phyloP scores from a whole-genome alignment of 2,113 vertebrate genomes.

The Esox niger region DNA sequence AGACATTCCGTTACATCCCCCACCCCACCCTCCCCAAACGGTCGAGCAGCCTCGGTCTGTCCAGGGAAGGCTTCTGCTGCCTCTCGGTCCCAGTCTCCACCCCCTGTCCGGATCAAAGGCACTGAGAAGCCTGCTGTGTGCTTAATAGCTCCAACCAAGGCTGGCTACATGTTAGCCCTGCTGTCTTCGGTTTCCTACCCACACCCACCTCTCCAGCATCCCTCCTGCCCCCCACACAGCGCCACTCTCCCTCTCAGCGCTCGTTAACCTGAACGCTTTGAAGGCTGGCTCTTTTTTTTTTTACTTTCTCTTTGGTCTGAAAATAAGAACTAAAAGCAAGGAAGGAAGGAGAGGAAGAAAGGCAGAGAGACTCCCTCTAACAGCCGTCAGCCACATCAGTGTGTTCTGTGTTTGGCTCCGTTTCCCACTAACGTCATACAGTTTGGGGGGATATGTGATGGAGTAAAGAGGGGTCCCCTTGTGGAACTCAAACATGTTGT shows the following conservation, averaged over 20 bases:
- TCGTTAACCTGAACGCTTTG: constrained; percentile 15
- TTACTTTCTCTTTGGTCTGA: neutral
- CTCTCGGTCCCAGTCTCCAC: constrained; percentile 38
- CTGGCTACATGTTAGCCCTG: neutral
- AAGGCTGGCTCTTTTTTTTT: constrained; percentile 10
- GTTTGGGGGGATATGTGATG: constrained; percentile 7
- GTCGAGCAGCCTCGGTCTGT: no score
- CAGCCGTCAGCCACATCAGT: neutral
- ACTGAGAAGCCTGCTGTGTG: constrained; percentile 50
- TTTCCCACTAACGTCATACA: neutral
- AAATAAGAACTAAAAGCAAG: constrained; percentile 8
- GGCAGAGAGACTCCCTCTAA: neutral
- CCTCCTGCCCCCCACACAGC: no score
- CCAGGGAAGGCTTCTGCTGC: constrained; percentile 41
- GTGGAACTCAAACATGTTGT: neutral
- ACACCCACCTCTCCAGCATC: neutral
- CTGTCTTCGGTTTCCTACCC: constrained; percentile 33
- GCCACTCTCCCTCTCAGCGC: neutral
- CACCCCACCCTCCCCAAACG: no score
- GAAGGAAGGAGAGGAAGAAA: neutral
- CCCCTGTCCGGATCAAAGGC: constrained; percentile 59
- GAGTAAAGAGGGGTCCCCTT: neutral
- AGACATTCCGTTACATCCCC: neutral
- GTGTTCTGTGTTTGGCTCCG: neutral
- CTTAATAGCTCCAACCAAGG: constrained; percentile 58